Evolutionary conservation across 2,797 vertebrate genomes (phyloP).

Genomic region (Valencia hispanica): DNA sequence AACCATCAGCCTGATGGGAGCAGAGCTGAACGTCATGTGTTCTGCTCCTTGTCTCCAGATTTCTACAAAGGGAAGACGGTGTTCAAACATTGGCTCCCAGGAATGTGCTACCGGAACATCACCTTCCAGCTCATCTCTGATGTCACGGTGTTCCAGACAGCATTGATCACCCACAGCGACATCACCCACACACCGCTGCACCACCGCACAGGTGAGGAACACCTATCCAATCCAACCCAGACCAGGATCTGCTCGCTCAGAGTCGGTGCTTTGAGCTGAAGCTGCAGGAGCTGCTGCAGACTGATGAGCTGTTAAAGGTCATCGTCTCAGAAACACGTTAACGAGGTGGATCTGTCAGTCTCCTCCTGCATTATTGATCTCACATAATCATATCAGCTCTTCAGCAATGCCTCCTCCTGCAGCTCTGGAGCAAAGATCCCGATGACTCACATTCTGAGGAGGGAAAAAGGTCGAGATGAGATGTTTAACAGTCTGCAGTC

Average conservation of each 20-base stretch:
- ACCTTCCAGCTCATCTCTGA: slow-evolving; percentile 95
- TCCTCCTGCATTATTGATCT: background rate
- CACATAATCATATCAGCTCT: background rate
- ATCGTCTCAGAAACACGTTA: background rate
- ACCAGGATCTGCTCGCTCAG: background rate
- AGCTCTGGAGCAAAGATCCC: too few species aligned
- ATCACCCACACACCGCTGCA: slow-evolving; percentile 85
- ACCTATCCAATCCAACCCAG: background rate
- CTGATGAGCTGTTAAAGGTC: too few species aligned
- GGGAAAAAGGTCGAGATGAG: too few species aligned
- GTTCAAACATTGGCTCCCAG: slow-evolving; percentile 96
- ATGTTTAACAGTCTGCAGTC: too few species aligned
- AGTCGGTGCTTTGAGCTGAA: too few species aligned
- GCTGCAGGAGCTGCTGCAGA: too few species aligned
- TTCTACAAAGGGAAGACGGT: slow-evolving; percentile 93
- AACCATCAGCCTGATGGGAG: background rate
- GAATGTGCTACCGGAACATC: slow-evolving; percentile 92
- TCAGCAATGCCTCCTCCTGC: background rate
- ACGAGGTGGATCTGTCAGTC: background rate
- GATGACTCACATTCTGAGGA: too few species aligned
- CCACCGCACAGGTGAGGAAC: slow-evolving; percentile 88
- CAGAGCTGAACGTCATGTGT: background rate
- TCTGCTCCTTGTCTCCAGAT: slow-evolving; percentile 74
- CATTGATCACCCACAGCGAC: slow-evolving; percentile 84
- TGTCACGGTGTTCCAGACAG: slow-evolving; percentile 87